Conservation (phyloP, 1,140 invertebrate species). For the Brachionus manjavacas region DNA sequence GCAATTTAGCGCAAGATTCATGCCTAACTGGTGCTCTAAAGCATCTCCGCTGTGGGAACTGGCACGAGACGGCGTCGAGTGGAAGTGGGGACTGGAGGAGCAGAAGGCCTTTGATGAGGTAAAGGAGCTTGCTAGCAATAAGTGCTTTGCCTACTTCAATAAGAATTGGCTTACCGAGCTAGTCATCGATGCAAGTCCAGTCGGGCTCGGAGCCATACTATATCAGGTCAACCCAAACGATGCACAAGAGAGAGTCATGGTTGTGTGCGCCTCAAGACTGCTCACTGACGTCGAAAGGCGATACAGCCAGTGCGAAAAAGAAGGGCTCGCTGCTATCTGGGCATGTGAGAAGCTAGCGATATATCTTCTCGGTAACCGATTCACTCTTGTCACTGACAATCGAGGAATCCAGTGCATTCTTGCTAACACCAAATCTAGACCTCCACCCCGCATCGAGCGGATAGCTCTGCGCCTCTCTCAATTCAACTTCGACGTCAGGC, state of each 20-base stretch:
- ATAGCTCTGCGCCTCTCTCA: neutral
- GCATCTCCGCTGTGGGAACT: conserved; percentile 47
- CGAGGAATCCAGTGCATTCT: neutral
- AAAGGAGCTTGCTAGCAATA: neutral
- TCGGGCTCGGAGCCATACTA: conserved; percentile 58
- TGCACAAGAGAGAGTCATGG: conserved; percentile 36
- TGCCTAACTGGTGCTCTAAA: neutral
- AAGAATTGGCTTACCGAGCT: neutral
- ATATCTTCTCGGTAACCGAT: conserved; percentile 15
- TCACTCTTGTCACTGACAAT: conserved; percentile 3
- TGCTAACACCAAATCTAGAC: neutral
- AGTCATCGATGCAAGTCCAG: conserved; percentile 46
- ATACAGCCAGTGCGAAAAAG: conserved; percentile 48
- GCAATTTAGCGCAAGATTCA: neutral
- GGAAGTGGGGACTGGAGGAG: conserved; percentile 44
- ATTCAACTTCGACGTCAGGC: no score
- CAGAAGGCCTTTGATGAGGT: conserved; percentile 23
- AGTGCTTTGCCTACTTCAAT: neutral
- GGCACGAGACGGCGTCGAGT: conserved; percentile 45
- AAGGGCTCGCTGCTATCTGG: conserved; percentile 44
- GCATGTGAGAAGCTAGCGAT: neutral
- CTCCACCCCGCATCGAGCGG: neutral
- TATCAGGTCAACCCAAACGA: conserved; percentile 47
- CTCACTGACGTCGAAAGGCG: conserved; percentile 45
- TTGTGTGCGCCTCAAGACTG: conserved; percentile 47